Percentiles rank a stretch among this genome's conserved stretches.
Conservation (phyloP, 2,113 vertebrate genomes). For the Pomatorhinus ruficollis region DNA sequence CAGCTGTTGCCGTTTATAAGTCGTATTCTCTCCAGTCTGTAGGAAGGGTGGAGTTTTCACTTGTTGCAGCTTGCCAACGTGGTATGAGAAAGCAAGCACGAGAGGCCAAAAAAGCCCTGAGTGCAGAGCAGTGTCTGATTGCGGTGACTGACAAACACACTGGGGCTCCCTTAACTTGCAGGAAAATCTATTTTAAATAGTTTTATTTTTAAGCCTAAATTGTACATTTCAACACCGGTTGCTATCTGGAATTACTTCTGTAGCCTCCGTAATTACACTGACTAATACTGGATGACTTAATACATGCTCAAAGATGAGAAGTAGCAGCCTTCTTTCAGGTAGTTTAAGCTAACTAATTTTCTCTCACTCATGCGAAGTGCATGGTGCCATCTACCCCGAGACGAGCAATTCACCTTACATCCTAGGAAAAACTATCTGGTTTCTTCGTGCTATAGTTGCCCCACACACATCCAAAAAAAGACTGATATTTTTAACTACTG, state of each 20-base stretch:
- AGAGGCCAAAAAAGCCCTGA: background rate
- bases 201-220: background rate
- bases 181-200: background rate
- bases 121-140: background rate
- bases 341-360: background rate
- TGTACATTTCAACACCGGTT: background rate
- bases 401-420: background rate
- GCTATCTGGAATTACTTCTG: background rate
- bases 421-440: background rate
- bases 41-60: conserved; percentile 64
- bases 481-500: background rate
- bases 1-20: conserved; percentile 3
- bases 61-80: conserved; percentile 53
- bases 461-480: background rate
- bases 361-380: background rate
- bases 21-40: conserved; percentile 1
- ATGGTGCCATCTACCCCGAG: background rate
- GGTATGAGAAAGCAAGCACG: conserved; percentile 27
- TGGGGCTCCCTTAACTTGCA: background rate
- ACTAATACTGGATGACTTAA: background rate
- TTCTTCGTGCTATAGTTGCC: background rate
- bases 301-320: background rate
- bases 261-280: background rate
- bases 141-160: background rate
- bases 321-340: background rate